Conservation (phyloP, 2,113 vertebrate species). For the Psilopogon haemacephalus region DNA sequence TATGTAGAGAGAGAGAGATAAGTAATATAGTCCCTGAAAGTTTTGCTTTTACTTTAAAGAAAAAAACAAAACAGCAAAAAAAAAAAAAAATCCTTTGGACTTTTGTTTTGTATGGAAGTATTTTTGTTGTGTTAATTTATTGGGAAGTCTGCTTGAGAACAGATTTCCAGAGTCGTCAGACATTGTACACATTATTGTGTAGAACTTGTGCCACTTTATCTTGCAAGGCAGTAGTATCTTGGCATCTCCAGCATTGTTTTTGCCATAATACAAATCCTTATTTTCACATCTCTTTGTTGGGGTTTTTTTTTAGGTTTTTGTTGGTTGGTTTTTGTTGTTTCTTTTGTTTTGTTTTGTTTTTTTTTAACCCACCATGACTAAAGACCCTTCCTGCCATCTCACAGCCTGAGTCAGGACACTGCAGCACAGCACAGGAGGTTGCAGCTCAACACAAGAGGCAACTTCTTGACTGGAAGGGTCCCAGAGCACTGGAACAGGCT, state of each 20-base stretch:
- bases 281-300: background rate
- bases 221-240: constrained; percentile 26
- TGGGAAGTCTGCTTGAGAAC: constrained; percentile 68
- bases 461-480: no score
- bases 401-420: background rate
- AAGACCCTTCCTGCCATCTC: background rate
- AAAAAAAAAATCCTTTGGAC: constrained; percentile 40
- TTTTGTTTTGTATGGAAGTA: constrained; percentile 69
- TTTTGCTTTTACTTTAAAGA: constrained; percentile 61
- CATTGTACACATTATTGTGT: constrained; percentile 44
- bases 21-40: constrained; percentile 67
- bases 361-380: no score
- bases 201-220: constrained; percentile 64
- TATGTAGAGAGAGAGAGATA: constrained; percentile 59
- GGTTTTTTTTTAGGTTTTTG: no score
- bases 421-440: no score
- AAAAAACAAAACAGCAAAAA: background rate
- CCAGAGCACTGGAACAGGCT: no score
- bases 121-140: constrained; percentile 77
- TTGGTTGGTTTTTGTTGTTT: no score
- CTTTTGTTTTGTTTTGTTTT: no score
- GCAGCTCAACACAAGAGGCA: no score
- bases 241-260: constrained; percentile 13
- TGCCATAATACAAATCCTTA: background rate
- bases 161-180: constrained; percentile 53